Evolutionary conservation across 2,888 invertebrate genomes (phyloP), one percentile per base, ranked within the genome.

Genomic region (Steromphala cineraria): DNA sequence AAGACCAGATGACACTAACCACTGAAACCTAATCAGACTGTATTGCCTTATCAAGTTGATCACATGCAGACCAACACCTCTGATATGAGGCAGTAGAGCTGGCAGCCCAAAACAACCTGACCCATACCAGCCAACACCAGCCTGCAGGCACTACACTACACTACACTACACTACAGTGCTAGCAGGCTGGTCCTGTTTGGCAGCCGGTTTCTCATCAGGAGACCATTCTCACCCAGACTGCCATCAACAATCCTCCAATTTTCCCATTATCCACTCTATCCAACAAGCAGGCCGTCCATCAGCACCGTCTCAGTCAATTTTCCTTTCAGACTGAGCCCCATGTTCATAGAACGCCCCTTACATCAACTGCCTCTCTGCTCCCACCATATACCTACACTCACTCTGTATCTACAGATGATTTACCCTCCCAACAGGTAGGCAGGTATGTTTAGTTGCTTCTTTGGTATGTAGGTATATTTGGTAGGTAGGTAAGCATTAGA

Each of bases 211-310:
- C 40, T 40, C 71, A 71, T 71, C 71, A 71, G 31, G 10, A 71
- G 19, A 36, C 36, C n/a, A 40, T 71, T 71, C 71, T 71, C 40
- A 36, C 31, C 71, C 71, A 71, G 71, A 71, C 71, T 71, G 40
- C 21, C 31, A 71, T 71, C 40, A 71, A 71, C 71, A 71, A 71
- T 36, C 71, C 36, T 71, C 71, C 71, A 71, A 71, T 71, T 71
- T 71, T 71, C 71, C 31, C 71, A 71, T 71, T 71, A 71, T 71
- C 40, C 71, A 31, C 71, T 71, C 71, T 31, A 31, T 15, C 71
- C 71, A 36, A 36, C 71, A 19, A 36, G 19, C 71, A 71, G 28
- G 5, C 71, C 31, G 24, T 71, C 67, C 24, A 67, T 67, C 67
- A 19, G 36, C 71, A 40, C 31, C 40, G 5, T 36, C 36, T 24